Evolutionary conservation across 1,140 invertebrate species (phyloP).

Genomic region (Caerostris darwini): DNA sequence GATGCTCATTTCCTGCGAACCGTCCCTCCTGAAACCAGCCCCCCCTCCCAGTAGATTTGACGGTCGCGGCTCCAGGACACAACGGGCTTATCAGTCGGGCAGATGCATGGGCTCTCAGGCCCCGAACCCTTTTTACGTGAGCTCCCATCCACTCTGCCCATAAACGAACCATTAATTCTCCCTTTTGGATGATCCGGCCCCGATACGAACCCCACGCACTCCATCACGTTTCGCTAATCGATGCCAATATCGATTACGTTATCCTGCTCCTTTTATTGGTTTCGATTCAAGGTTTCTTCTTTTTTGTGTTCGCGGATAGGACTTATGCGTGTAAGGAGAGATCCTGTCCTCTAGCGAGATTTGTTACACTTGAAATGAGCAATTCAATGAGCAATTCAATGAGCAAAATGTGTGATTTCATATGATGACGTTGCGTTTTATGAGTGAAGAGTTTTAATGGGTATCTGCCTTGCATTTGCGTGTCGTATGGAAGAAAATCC

Average conservation of each 20-base stretch:
- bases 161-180: conserved; percentile 52
- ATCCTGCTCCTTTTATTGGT: background rate
- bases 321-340: no score
- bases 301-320: no score
- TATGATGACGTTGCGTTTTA: no score
- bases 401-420: no score
- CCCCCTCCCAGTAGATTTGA: background rate
- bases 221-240: conserved; percentile 21
- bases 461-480: no score
- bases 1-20: background rate
- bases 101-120: conserved; percentile 26
- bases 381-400: no score
- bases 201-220: background rate
- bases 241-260: background rate
- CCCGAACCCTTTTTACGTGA: background rate
- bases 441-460: no score
- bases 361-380: no score
- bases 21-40: background rate
- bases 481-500: no score
- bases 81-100: background rate
- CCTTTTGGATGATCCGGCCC: background rate
- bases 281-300: background rate
- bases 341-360: no score
- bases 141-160: background rate
- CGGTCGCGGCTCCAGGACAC: background rate